phyloP scores from a whole-genome alignment of 2,113 vertebrate genomes.

The Cryptoleucopteryx plumbea region DNA sequence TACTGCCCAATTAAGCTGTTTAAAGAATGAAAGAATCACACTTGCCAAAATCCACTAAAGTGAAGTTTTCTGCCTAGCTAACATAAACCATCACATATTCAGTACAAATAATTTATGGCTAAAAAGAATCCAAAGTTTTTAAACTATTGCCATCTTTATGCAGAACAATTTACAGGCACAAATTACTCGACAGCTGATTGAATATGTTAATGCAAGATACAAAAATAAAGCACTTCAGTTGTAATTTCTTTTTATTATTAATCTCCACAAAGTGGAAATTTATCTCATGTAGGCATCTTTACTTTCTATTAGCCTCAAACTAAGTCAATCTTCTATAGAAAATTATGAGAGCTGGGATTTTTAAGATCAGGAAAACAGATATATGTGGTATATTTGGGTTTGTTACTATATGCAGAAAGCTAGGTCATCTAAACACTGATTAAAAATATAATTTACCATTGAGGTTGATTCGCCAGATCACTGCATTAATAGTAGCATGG shows the following conservation, averaged over 20 bases:
- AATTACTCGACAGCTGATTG: background rate
- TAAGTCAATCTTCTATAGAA: constrained; percentile 31
- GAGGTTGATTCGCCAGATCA: background rate
- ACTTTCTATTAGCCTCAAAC: constrained; percentile 21
- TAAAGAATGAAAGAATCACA: background rate
- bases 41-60: background rate
- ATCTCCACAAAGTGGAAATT: background rate
- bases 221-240: background rate
- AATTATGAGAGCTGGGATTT: constrained; percentile 36
- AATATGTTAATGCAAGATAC: background rate
- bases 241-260: background rate
- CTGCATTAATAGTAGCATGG: background rate
- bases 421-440: constrained; percentile 30
- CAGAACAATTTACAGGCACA: background rate
- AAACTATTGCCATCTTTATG: background rate
- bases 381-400: background rate
- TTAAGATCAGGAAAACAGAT: constrained; percentile 48
- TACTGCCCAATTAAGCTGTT: background rate
- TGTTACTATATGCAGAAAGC: background rate
- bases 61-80: background rate
- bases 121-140: background rate
- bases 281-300: background rate
- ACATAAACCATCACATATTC: background rate
- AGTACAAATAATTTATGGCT: background rate
- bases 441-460: constrained; percentile 55